phyloP scores from a whole-genome alignment of 2,888 invertebrate genomes.

The Drosophila rellima region DNA sequence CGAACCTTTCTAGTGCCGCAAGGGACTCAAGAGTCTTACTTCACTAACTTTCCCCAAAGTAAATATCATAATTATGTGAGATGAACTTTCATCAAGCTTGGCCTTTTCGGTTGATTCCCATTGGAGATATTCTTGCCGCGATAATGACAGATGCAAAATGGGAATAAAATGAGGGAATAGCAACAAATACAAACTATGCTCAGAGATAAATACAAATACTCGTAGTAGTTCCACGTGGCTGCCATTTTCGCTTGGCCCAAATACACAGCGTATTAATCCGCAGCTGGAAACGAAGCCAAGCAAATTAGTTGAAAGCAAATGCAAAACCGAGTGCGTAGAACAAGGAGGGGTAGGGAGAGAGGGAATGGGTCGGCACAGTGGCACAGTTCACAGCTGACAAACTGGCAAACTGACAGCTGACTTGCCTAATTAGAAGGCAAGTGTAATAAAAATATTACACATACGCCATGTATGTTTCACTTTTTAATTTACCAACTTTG shows the following conservation, averaged over 20 bases:
- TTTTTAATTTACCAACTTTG: conserved; percentile 70
- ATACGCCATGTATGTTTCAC: conserved; percentile 74
- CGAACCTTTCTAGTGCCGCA: not conserved
- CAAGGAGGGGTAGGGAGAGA: conserved; percentile 1
- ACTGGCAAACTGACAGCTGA: conserved; percentile 55
- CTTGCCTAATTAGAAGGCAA: conserved; percentile 78
- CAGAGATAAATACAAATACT: conserved; percentile 2
- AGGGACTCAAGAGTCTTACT: not conserved
- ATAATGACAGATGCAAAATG: conserved; percentile 19
- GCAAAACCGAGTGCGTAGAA: conserved; percentile 45
- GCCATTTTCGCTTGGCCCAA: conserved; percentile 65
- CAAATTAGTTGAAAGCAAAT: conserved; percentile 78
- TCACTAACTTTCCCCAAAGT: not conserved
- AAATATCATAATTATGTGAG: conserved; percentile 19
- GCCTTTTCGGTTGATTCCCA: conserved; percentile 13
- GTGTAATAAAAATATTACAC: conserved; percentile 81
- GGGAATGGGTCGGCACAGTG: conserved; percentile 30
- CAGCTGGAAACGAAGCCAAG: conserved; percentile 51
- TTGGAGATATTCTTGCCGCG: conserved; percentile 8
- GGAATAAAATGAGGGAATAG: not conserved
- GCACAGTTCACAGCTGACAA: conserved; percentile 67
- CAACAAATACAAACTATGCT: conserved; percentile 9
- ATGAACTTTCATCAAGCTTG: conserved; percentile 3
- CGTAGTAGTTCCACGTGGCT: conserved; percentile 32
- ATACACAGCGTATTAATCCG: conserved; percentile 71